Base-by-base conservation (phyloP, 2,888 invertebrate genomes). In the Atethmia centrago region DNA sequence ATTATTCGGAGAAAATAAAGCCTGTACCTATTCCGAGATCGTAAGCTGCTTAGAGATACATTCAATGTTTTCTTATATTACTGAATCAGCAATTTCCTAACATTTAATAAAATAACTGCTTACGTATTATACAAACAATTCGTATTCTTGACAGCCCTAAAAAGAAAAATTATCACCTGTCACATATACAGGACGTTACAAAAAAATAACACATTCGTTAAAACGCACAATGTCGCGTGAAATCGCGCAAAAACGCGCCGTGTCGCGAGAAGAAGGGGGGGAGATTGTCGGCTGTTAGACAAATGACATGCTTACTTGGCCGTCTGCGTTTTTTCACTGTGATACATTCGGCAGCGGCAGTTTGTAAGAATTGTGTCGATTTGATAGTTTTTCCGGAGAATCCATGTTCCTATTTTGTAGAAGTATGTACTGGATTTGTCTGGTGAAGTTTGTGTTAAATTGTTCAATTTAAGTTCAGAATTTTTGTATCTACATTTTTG, bases 251-350 rank as follows among this genome's bases (percentile, higher is more conserved):
- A 87, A 86, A 87, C 82, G 74, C 66, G 75, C 59, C 77, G 75
- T 76, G 76, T 74, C 71, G 61, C 61, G 59, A 36, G 47, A 21
- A 2, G n/a, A 67, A 45, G 66, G 76, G 53, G 66, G 76, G 59
- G 66, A 69, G 82, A 73, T 80, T 84, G 85, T 87, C 85, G 82
- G 78, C 86, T 81, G 87, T 83, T 85, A 87, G 88, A 90, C 88
- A 88, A 89, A 89, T 87, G 85, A 84, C 70, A 69, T 82, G 87
- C 88, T 88, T 85, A 88, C 89, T 88, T 88, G 85, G 81, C 82
- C 76, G 83, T 78, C 85, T 79, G 80, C 76, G 83, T 88, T 88
- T 85, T 85, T 85, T 82, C 80, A 78, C 82, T 78, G 66, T 77
- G 65, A 73, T 63, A 67, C 76, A 74, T 74, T 73, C 55, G 45